Conservation (phyloP, 2,888 invertebrate species). For the Caenorhabditis zanzibari region DNA sequence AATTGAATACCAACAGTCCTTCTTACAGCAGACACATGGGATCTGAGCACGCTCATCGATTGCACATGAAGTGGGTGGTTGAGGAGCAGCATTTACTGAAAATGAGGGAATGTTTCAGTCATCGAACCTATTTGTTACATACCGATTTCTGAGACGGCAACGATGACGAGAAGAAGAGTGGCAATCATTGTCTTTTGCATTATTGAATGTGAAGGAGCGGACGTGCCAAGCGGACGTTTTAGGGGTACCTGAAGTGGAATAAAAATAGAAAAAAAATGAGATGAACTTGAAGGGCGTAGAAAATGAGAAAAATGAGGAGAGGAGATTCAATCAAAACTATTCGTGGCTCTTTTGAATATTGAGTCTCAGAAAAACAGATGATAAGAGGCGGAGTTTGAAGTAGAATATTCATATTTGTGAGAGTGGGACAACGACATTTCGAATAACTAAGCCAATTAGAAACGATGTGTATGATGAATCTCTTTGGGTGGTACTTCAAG, state of each 20-base stretch:
- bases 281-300: slow-evolving; percentile 26
- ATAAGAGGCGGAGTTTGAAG: slow-evolving; percentile 10
- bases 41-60: slow-evolving; percentile 71
- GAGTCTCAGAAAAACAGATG: slow-evolving; percentile 34
- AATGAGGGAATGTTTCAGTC: too few relatives aligned
- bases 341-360: slow-evolving; percentile 14
- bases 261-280: slow-evolving; percentile 20
- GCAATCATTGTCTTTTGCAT: slow-evolving; percentile 49
- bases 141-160: slow-evolving; percentile 30
- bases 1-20: slow-evolving; percentile 82
- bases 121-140: not conserved
- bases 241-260: slow-evolving; percentile 51
- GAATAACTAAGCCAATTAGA: slow-evolving; percentile 33
- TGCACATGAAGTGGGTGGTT: slow-evolving; percentile 62
- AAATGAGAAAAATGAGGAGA: slow-evolving; percentile 18
- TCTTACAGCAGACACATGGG: slow-evolving; percentile 82
- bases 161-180: slow-evolving; percentile 38
- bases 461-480: slow-evolving; percentile 4
- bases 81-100: slow-evolving; percentile 53
- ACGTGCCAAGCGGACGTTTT: slow-evolving; percentile 41
- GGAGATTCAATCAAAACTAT: slow-evolving; percentile 36
- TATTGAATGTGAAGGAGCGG: slow-evolving; percentile 12
- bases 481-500: slow-evolving; percentile 19
- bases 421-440: slow-evolving; percentile 14
- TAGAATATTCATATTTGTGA: not conserved